Evolutionary conservation across 2,888 invertebrate genomes (phyloP), one percentile per base, ranked within the genome.

Genomic region (Odontocolon sp.): DNA sequence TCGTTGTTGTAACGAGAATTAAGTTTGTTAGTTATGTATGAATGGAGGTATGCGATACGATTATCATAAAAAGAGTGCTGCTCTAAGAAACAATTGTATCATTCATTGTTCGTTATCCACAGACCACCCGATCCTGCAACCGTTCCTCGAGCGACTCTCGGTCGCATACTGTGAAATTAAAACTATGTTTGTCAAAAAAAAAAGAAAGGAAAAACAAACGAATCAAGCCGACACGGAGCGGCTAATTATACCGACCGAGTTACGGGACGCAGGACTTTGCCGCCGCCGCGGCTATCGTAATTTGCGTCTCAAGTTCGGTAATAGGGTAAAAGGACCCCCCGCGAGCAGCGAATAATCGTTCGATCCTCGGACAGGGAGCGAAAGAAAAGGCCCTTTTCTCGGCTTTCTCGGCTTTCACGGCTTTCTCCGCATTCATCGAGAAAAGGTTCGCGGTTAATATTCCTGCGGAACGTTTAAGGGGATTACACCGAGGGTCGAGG

Each of bases 11-110:
- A 73, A 81, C 79, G 75, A 81, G 67, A n/a, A 80, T 74, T 82
- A 78, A 61, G 78, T 81, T 80, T 75, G 77, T 83, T 83, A 82
- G 71, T 81, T 82, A 76, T 68, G 80, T 83, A 79, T 81, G 80
- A 77, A 81, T 76, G 80, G 66, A 81, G 78, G 68, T 79, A 80
- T 83, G 80, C 82, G 81, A 81, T 81, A 81, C 69, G 75, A 80
- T 75, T 14, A 74, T 79, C 81, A 81, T 83, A 78, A 80, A 81
- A 79, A 74, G 81, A 83, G 79, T 69, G 80, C 80, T 82, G 77
- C 79, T 81, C 78, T 81, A 42, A 67, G 16, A 26, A 47, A 57
- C 31, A 61, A 21, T 2, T 64, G 9, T 38, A 38, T 6, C 16
- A 50, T 42, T 57, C n/a, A n/a, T 33, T 59, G n/a, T n/a, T n/a